These are phyloP conservation scores for Dromius quadrimaculatus DNA, from an alignment of 2,888 invertebrate species.

Conservation along the genomic window DNA sequence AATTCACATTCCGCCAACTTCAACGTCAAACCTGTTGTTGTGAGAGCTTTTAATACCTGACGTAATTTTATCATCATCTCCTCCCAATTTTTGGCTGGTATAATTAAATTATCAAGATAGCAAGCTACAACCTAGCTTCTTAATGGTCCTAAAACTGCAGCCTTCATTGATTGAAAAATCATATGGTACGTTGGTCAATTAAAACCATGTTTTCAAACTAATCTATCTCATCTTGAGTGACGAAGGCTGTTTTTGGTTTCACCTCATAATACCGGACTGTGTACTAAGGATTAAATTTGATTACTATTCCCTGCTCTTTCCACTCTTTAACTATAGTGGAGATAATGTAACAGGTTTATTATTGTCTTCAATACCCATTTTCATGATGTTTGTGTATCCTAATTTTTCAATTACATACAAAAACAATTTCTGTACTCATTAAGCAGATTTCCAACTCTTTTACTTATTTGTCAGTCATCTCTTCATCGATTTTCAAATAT, in stretches of 20 bases:
- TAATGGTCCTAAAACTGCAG: conserved; percentile 55
- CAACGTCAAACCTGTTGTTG: conserved; percentile 57
- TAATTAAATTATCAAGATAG: conserved; percentile 60
- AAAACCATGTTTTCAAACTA: conserved; percentile 59
- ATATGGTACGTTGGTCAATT: conserved; percentile 58
- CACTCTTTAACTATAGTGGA: conserved; percentile 53
- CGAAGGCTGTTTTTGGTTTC: too few relatives aligned
- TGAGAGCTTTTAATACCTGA: conserved; percentile 55
- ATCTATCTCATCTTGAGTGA: conserved; percentile 58
- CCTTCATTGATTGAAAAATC: conserved; percentile 59
- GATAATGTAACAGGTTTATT: conserved; percentile 42
- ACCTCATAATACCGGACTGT: conserved; percentile 55
- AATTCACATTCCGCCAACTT: conserved; percentile 59
- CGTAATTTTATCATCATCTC: conserved; percentile 56
- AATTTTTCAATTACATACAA: conserved; percentile 11
- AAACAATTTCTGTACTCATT: neutral
- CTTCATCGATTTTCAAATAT: neutral
- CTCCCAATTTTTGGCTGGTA: conserved; percentile 55
- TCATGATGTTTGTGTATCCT: conserved; percentile 41
- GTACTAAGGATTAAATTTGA: conserved; percentile 55
- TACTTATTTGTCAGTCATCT: neutral
- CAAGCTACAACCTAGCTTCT: conserved; percentile 54
- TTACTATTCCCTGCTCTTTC: conserved; percentile 53
- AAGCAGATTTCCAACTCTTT: neutral
- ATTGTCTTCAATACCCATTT: conserved; percentile 52